Conservation (phyloP, 2,113 vertebrate genomes). For the Montifringilla adamsi region DNA sequence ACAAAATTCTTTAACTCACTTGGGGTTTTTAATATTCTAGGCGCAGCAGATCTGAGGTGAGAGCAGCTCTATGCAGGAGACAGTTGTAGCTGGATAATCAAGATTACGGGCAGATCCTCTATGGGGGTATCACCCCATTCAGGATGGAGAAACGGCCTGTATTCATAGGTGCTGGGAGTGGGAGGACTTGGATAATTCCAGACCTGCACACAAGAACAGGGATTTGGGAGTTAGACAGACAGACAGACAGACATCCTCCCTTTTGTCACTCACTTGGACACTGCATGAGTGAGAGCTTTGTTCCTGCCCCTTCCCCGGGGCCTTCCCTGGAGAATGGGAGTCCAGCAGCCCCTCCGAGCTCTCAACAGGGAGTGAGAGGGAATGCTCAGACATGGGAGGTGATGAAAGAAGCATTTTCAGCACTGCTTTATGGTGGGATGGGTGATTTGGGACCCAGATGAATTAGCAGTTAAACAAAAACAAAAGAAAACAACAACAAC, state of each 20-base stretch:
- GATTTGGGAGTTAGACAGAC: background rate
- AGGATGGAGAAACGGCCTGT: conserved; percentile 63
- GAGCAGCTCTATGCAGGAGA: conserved; percentile 68
- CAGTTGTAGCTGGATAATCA: conserved; percentile 72
- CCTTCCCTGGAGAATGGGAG: background rate
- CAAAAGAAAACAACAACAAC: background rate
- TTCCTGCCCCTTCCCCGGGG: background rate
- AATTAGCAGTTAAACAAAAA: background rate
- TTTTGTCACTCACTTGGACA: background rate
- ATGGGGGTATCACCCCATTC: background rate
- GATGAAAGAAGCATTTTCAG: background rate
- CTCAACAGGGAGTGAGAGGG: accelerated
- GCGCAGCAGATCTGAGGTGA: conserved; percentile 70
- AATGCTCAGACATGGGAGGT: background rate
- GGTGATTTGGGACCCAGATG: background rate
- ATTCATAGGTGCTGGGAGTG: background rate
- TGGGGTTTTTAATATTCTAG: conserved; percentile 67
- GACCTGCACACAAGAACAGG: background rate
- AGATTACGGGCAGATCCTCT: conserved; percentile 66
- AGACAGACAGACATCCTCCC: background rate
- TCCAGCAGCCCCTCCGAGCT: background rate
- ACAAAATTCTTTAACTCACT: conserved; percentile 46
- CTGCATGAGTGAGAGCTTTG: background rate
- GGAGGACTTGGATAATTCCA: background rate
- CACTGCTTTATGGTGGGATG: background rate